A percentile compares a stretch with the other conserved stretches of the same genome.
phyloP scores from a whole-genome alignment of 2,888 invertebrate genomes.

The Tholera decimalis region DNA sequence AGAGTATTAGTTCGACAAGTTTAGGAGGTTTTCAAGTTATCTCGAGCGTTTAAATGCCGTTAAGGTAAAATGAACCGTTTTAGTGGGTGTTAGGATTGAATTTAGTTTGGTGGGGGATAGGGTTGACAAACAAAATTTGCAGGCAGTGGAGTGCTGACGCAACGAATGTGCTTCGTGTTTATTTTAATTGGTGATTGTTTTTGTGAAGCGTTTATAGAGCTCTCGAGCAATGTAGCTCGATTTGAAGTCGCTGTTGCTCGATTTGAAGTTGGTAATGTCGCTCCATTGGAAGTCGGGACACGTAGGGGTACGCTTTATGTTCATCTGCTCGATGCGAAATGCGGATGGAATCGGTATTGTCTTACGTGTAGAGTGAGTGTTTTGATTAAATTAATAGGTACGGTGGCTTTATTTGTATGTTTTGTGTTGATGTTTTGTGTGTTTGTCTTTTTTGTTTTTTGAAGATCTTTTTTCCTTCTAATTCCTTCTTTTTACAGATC shows the following conservation, averaged over 20 bases:
- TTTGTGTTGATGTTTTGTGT: no score
- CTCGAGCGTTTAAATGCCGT: constrained; percentile 70
- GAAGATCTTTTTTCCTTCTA: no score
- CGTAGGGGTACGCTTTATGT: constrained; percentile 36
- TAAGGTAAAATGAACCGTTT: constrained; percentile 62
- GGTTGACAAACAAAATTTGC: constrained; percentile 73
- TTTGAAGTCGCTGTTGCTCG: constrained; percentile 48
- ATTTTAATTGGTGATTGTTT: constrained; percentile 74
- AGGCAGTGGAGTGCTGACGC: constrained; percentile 72
- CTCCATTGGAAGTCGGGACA: constrained; percentile 45
- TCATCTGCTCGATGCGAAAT: constrained; percentile 53
- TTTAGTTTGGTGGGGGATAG: constrained; percentile 47
- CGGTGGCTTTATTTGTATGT: constrained; percentile 8
- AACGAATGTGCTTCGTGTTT: constrained; percentile 71
- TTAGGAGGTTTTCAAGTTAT: constrained; percentile 84
- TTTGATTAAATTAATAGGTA: constrained; percentile 31
- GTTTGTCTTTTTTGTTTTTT: no score
- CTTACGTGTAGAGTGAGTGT: constrained; percentile 30
- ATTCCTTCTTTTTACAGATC: no score
- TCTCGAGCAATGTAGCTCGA: constrained; percentile 51
- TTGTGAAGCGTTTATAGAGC: constrained; percentile 55
- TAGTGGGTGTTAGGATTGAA: constrained; percentile 51
- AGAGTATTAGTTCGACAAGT: constrained; percentile 88
- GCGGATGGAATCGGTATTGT: constrained; percentile 50
- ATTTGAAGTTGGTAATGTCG: constrained; percentile 43